A percentile compares a stretch with the other conserved stretches of the same genome.
phyloP scores from a whole-genome alignment of 2,888 invertebrate species.

The Achlya flavicornis region DNA sequence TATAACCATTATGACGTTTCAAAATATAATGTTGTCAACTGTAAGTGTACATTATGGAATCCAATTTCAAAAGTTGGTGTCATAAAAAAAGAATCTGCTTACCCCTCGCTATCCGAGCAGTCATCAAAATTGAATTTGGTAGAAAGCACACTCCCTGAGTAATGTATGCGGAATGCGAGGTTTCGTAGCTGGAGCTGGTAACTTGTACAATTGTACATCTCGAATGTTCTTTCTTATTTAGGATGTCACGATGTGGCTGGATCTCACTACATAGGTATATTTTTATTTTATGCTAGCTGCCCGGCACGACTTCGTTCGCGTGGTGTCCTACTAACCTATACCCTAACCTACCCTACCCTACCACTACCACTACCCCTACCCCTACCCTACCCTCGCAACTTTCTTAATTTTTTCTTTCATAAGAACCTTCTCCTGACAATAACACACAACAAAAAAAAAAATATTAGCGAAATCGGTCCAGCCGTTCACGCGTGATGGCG shows the following conservation, averaged over 20 bases:
- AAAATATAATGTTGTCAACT: slow-evolving; percentile 16
- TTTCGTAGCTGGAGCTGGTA: slow-evolving; percentile 34
- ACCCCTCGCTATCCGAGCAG: slow-evolving; percentile 60
- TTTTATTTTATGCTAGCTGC: too few species aligned
- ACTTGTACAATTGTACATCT: slow-evolving; percentile 39
- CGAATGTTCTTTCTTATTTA: slow-evolving; percentile 35
- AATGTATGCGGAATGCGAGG: slow-evolving; percentile 66
- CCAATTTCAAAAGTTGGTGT: slow-evolving; percentile 54
- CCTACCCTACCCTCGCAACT: too few species aligned
- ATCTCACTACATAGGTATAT: slow-evolving; percentile 2
- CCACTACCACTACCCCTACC: too few species aligned
- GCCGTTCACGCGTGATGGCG: too few species aligned
- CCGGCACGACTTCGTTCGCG: too few species aligned
- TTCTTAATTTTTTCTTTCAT: too few species aligned
- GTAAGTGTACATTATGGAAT: slow-evolving; percentile 34
- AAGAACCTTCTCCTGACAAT: too few species aligned
- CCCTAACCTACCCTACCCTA: too few species aligned
- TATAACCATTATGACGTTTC: neutral
- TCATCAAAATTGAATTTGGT: slow-evolving; percentile 79
- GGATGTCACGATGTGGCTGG: slow-evolving; percentile 18
- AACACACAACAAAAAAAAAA: too few species aligned
- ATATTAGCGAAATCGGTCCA: too few species aligned
- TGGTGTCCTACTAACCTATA: too few species aligned
- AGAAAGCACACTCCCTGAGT: slow-evolving; percentile 73
- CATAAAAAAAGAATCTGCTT: slow-evolving; percentile 57